Evolutionary conservation across 2,797 vertebrate species (phyloP), one percentile per base, ranked within the genome.

Genomic region (Glyptemys insculpta): DNA sequence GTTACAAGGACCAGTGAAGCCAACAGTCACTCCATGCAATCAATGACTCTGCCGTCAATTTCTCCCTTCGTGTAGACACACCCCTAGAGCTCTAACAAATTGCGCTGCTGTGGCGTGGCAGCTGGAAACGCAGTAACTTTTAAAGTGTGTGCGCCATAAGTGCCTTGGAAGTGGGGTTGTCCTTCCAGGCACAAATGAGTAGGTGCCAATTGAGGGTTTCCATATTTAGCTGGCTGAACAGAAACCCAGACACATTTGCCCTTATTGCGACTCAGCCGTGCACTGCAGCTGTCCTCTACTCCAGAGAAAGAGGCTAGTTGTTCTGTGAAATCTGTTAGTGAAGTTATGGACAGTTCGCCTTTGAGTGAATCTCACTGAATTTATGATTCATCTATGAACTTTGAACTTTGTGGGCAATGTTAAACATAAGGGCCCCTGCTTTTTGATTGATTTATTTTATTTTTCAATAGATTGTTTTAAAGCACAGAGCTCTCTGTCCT

Each of bases 301-400:
- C 23, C 12, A 84, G 81, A 97, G 89, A 97, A 97, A 97, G 93
- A 56, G 82, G 44, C 65, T 79, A 11, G 62, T 94, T 97, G 89
- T 97, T 98, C 95, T 82, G 44, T 53, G 74, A 96, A 83, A 72
- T 29, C 81, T 85, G 53, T 54, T 85, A 57, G 23, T n/a, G 44
- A 50, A 76, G 91, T 62, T 11, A 5, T 83, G 62, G 94, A 84
- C 90, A 96, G 89, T 90, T 96, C 0, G 9, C 84, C 83, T 96
- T 96, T 96, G 92, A 97, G 84, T 62, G 83, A 72, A 83, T 57
- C 18, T 50, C 23, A 96, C 1, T 41, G 53, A 92, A 95, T 80
- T 93, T 93, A 89, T 57, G 93, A 95, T 95, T 97, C 15, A 87
- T 94, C 59, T 92, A 44, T 89, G 81, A 97, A 94, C 94, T 97